Percentiles rank a stretch among this genome's conserved stretches.
phyloP scores from a whole-genome alignment of 1,140 invertebrate species.

The Parapsyche elsis region DNA sequence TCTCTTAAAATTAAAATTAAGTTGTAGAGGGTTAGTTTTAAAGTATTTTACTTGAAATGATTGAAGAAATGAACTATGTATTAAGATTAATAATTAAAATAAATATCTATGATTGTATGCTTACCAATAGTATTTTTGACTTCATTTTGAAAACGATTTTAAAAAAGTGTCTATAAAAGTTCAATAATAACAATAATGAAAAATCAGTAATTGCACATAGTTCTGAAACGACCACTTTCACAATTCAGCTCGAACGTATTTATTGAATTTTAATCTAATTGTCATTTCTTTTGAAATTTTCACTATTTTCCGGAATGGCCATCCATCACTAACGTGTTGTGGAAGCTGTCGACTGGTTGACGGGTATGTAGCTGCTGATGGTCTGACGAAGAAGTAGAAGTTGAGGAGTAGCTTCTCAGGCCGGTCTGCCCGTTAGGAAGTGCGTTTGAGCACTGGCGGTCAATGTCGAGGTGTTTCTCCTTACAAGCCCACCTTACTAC shows the following conservation, averaged over 20 bases:
- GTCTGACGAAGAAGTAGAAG: not conserved
- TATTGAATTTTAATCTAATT: too few species aligned
- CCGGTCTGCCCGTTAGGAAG: constrained; percentile 44
- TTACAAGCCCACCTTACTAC: constrained; percentile 42
- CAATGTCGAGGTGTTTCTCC: constrained; percentile 49
- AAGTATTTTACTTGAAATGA: too few species aligned
- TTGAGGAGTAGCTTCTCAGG: constrained; percentile 5
- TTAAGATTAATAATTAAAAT: too few species aligned
- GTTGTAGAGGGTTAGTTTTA: too few species aligned
- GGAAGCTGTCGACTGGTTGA: not conserved
- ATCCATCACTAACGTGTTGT: not conserved
- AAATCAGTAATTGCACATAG: not conserved
- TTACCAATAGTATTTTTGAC: constrained; percentile 10
- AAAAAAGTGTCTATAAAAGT: constrained; percentile 5
- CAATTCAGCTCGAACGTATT: not conserved
- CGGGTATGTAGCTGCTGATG: not conserved
- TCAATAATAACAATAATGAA: constrained; percentile 9
- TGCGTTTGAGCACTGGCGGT: constrained; percentile 45
- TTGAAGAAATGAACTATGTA: too few species aligned
- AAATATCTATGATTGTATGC: too few species aligned
- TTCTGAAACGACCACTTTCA: constrained; percentile 14
- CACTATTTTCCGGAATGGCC: too few species aligned
- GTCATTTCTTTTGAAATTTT: too few species aligned
- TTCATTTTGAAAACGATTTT: constrained; percentile 17
- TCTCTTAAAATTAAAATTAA: too few species aligned